Evolutionary conservation across 2,888 invertebrate genomes (phyloP).

Genomic region (Girardia tigrina): DNA sequence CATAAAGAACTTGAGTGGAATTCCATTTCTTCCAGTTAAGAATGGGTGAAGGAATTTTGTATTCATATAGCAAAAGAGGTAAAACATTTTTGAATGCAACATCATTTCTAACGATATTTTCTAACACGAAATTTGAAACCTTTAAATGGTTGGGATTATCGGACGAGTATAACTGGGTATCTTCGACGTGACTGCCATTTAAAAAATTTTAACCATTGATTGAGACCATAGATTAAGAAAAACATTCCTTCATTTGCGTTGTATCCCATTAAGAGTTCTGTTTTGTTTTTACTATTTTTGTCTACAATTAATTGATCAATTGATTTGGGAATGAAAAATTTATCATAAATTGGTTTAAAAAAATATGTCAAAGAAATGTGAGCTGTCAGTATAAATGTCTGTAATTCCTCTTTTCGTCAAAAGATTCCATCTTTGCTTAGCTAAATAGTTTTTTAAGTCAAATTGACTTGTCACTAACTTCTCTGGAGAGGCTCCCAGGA

Average conservation of each 20-base stretch:
- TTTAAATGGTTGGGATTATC: not conserved
- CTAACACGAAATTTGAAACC: not conserved
- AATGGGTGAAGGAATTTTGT: not conserved
- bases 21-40: constrained; percentile 8
- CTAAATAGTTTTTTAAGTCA: not conserved
- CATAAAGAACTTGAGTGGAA: constrained; percentile 42
- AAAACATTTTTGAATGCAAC: not conserved
- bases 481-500: not conserved
- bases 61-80: not conserved
- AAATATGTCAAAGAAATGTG: constrained; percentile 3
- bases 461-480: not conserved
- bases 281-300: not conserved
- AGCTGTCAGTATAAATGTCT: not conserved
- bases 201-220: not conserved
- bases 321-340: not conserved
- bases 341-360: not conserved
- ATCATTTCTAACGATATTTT: not conserved
- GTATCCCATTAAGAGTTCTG: not conserved
- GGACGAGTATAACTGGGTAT: not conserved
- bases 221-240: not conserved
- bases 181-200: not conserved
- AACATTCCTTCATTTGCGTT: constrained; percentile 17
- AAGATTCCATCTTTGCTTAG: not conserved
- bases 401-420: not conserved
- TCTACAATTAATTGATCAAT: not conserved